These are phyloP conservation scores for Acleris laterana DNA, from an alignment of 2,888 invertebrate species.

Conservation along the genomic window DNA sequence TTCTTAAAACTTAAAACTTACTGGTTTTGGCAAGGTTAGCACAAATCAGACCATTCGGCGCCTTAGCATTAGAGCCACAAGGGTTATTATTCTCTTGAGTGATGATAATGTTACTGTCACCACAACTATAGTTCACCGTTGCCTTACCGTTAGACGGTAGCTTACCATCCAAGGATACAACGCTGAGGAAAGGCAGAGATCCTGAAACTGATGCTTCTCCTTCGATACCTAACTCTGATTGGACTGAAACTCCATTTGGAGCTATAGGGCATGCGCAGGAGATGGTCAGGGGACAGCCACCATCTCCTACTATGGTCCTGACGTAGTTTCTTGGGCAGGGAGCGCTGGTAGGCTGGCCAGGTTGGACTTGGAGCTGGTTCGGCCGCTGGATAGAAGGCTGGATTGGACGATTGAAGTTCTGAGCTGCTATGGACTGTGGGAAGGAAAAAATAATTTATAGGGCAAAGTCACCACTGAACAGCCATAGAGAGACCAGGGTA, in stretches of 20 bases:
- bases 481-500: no score
- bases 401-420: background rate
- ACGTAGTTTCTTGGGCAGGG: background rate
- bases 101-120: constrained; percentile 38
- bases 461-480: no score
- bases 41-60: background rate
- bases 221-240: constrained; percentile 53
- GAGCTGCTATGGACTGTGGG: constrained; percentile 2
- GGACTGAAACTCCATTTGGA: constrained; percentile 50
- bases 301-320: constrained; percentile 17
- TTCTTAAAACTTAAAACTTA: background rate
- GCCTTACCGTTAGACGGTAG: constrained; percentile 20
- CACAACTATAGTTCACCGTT: constrained; percentile 44
- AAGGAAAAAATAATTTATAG: no score
- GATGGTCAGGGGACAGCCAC: constrained; percentile 30
- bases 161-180: constrained; percentile 25
- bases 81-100: constrained; percentile 29
- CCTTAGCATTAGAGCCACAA: constrained; percentile 10
- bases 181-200: constrained; percentile 27
- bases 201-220: constrained; percentile 52
- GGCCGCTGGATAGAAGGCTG: no score
- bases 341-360: no score
- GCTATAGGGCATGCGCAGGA: constrained; percentile 50
- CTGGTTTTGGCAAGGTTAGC: background rate
- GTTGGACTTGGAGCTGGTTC: no score